Evolutionary conservation across 2,888 invertebrate species (phyloP).

Genomic region (Pheosia gnoma): DNA sequence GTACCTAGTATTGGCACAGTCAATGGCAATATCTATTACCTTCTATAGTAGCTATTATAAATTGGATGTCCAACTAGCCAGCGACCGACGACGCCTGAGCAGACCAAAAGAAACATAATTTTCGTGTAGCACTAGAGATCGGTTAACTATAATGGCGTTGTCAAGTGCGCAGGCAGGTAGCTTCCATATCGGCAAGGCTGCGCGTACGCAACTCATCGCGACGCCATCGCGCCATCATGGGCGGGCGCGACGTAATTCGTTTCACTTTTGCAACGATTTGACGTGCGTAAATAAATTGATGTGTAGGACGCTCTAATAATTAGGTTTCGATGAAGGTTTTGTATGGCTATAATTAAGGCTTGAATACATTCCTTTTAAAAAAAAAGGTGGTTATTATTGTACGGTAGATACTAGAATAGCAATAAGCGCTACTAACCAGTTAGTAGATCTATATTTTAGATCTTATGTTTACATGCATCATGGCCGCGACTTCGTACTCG

Average conservation of each 20-base stretch:
- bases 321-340: background rate
- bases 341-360: background rate
- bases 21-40: too few relatives aligned
- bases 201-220: conserved; percentile 35
- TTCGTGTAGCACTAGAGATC: background rate
- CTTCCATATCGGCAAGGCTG: conserved; percentile 34
- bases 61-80: too few relatives aligned
- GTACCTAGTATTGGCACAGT: too few relatives aligned
- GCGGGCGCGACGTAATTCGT: conserved; percentile 24
- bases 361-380: background rate
- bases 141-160: conserved; percentile 13
- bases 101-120: too few relatives aligned
- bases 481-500: too few relatives aligned
- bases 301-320: background rate
- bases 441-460: too few relatives aligned
- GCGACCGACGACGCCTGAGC: too few relatives aligned
- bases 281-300: conserved; percentile 23
- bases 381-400: too few relatives aligned
- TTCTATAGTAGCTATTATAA: too few relatives aligned
- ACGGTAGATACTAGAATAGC: too few relatives aligned
- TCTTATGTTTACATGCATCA: too few relatives aligned
- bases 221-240: conserved; percentile 9
- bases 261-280: conserved; percentile 37
- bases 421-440: too few relatives aligned
- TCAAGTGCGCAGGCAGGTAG: conserved; percentile 20